These are phyloP conservation scores for Cololabis saira DNA, from an alignment of 2,113 vertebrate genomes.

Conservation along the genomic window DNA sequence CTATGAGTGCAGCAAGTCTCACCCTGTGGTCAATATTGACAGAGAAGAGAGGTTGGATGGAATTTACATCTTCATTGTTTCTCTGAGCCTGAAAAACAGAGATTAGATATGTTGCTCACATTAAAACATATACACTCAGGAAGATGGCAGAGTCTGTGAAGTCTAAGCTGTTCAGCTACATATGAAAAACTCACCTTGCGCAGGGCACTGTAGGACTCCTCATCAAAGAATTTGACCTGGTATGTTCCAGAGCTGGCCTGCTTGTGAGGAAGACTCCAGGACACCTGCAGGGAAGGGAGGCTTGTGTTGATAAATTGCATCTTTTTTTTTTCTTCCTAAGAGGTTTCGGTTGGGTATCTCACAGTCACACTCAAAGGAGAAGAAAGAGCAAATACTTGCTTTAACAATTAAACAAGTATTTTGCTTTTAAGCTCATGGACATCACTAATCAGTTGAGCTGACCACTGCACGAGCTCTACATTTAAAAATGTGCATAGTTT, in stretches of 20 bases:
- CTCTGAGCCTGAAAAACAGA: slow-evolving; percentile 86
- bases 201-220: slow-evolving; percentile 90
- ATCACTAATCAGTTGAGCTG: too few relatives aligned
- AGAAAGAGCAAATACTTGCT: too few relatives aligned
- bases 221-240: slow-evolving; percentile 92
- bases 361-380: too few relatives aligned
- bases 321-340: too few relatives aligned
- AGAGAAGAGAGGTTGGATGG: slow-evolving; percentile 89
- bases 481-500: too few relatives aligned
- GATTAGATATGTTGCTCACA: neutral
- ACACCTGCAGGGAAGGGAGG: slow-evolving; percentile 80
- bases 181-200: slow-evolving; percentile 80
- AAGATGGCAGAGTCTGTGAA: neutral
- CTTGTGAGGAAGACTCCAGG: slow-evolving; percentile 92
- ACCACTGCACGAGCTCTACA: too few relatives aligned
- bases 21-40: slow-evolving; percentile 92
- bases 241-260: slow-evolving; percentile 89
- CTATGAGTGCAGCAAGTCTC: slow-evolving; percentile 15
- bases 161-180: neutral
- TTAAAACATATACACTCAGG: neutral
- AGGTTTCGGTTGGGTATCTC: too few relatives aligned
- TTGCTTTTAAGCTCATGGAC: too few relatives aligned
- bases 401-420: too few relatives aligned
- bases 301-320: neutral
- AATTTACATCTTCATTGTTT: slow-evolving; percentile 89